Conservation (phyloP, 2,113 vertebrate species). For the Campylorhamphus procurvoides region DNA sequence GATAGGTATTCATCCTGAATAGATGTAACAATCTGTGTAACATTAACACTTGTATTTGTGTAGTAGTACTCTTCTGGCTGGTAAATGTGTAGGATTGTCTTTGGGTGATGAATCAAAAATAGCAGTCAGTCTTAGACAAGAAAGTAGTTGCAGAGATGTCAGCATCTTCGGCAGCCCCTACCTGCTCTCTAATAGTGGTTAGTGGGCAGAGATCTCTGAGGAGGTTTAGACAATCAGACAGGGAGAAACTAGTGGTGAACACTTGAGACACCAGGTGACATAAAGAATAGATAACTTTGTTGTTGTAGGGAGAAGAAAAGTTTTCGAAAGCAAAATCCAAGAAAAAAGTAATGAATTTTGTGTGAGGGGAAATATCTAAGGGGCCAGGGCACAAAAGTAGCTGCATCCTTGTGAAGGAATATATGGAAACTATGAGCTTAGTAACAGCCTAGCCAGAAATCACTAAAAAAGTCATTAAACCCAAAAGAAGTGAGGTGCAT, state of each 20-base stretch:
- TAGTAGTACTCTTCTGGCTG: not conserved
- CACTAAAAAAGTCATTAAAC: not conserved
- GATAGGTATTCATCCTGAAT: not conserved
- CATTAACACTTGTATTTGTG: not conserved
- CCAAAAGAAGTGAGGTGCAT: not conserved
- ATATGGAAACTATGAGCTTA: not conserved
- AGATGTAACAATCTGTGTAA: not conserved
- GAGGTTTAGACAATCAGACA: not conserved
- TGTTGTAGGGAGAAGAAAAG: not conserved
- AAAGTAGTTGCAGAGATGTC: not conserved
- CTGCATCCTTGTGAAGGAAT: not conserved
- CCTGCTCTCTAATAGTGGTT: not conserved
- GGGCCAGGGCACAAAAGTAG: not conserved
- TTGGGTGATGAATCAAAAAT: not conserved
- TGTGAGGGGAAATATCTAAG: not conserved
- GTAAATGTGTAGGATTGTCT: not conserved
- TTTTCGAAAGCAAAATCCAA: not conserved
- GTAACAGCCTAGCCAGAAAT: not conserved
- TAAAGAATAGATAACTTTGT: not conserved
- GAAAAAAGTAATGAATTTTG: not conserved
- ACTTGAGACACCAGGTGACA: not conserved
- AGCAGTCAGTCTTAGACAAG: not conserved
- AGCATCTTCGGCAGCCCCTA: not conserved
- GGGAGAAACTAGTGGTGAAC: not conserved
- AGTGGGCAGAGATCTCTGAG: not conserved